These are phyloP conservation scores for Chrysodeixis includens DNA, from an alignment of 2,888 invertebrate genomes.

Conservation along the genomic window DNA sequence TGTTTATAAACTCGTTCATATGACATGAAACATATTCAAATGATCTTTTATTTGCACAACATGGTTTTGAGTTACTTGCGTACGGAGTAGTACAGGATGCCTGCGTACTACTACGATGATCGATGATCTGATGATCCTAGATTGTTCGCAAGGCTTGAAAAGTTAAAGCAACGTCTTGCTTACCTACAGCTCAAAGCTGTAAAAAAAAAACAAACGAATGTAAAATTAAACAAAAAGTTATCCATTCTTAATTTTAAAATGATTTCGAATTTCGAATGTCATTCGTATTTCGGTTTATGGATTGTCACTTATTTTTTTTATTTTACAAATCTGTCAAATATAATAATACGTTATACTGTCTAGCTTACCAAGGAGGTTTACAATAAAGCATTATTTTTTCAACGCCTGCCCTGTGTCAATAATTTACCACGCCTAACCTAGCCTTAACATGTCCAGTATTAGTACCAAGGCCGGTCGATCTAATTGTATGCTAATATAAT, in stretches of 20 bases:
- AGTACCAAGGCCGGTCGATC: constrained; percentile 43
- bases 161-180: no score
- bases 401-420: constrained; percentile 31
- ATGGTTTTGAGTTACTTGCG: not conserved
- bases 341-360: not conserved
- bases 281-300: no score
- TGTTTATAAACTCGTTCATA: not conserved
- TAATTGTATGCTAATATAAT: constrained; percentile 59
- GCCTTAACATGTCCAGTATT: constrained; percentile 19
- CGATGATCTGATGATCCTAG: no score
- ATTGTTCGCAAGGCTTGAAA: no score
- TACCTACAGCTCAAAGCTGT: no score
- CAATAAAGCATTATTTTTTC: not conserved
- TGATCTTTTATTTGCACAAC: not conserved
- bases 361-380: not conserved
- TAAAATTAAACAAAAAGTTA: no score
- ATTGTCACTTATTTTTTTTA: no score
- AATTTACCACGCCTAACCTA: constrained; percentile 18
- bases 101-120: no score
- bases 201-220: no score
- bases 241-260: no score
- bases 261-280: no score
- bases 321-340: not conserved
- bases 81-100: no score
- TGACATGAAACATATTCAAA: not conserved